Base-by-base conservation (phyloP, 2,888 invertebrate species). In the Drosophila neonasuta region DNA sequence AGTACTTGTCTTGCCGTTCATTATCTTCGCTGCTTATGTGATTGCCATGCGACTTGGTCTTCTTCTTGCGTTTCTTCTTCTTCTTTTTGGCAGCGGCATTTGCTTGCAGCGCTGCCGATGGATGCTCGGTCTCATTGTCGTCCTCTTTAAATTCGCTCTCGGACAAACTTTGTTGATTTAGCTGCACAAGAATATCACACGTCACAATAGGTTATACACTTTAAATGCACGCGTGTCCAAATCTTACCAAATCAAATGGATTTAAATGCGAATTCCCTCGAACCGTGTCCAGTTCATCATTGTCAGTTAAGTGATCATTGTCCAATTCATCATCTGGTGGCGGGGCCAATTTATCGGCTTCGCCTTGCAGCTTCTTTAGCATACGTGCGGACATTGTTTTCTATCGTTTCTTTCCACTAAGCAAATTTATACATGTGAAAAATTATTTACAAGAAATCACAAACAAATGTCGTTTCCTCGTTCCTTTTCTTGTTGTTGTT, bases 131-230 rank as follows among this genome's bases (percentile, higher is more conserved):
- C 86, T 94, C 93, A 83, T 93, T 92, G 83, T 94, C 94, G 83
- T 94, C 94, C 83, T 94, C 94, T 88, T 94, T 94, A 6, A 93
- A 93, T 89, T 94, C 94, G 73, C 94, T 94, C 84, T 94, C 95
- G 0, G 94, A 94, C 78, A 93, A 92, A 45, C 93, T 93, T 76
- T 93, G 93, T 83, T 94, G 93, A 90, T 94, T 94, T 59, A 95
- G 89, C 94, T 87, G 65, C 6, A 44, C 2, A 52, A 66, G 8
- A 41, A 44, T 48, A 15, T 15, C 39, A 15, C 39, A 5, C 17
- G 42, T 41, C 48, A 32, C 48, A 32, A 44, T 32, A 42, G 2
- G 11, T 5, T 15, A 17, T 20, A 48, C 17, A 45, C 8, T 5
- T 24, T 10, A 9, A 36, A 49, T 92, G 6, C n/a, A 32, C 10